Evolutionary conservation across 2,888 invertebrate genomes (phyloP), one percentile per base, ranked within the genome.

Genomic region (Marronus borbonicus): DNA sequence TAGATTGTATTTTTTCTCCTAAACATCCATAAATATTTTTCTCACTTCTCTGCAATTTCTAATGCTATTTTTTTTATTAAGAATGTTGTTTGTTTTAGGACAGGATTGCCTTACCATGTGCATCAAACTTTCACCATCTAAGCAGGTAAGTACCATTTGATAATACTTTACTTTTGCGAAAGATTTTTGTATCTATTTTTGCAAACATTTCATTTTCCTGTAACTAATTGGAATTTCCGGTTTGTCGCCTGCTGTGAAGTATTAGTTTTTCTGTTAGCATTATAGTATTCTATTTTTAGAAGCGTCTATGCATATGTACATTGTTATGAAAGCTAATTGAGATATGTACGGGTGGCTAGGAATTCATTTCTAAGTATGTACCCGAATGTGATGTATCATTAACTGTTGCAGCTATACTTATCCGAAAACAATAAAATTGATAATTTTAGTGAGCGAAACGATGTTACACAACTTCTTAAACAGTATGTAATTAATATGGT

Each of bases 401-500:
- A 49, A 60, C 60, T 17, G 60, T 60, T 74, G 24, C 62, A 74
- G 12, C 60, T 74, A 62, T 60, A 74, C 62, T 74, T 74, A 74
- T 74, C 72, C 72, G 60, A 74, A 74, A 74, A 74, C 72, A 74
- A 74, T 74, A 74, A 74, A 74, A 74, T 74, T 74, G 72, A 74
- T 74, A 60, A 74, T 74, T 74, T 58, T 62, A 74, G 60, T 62
- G 44, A 74, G 60, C 60, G 72, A 44, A 60, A 74, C 60, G 39
- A 39, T 20, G 24, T 74, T 74, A 60, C 62, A 60, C 60, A 74
- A 58, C 36, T 60, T 31, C 58, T 55, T 58, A 55, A 10, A 50
- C 24, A 52, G 20, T 24, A 44, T 20, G 69, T 49, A 77, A 77
- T 77, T 77, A 77, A 70, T 55, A 77, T 65, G 52, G 65, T 65